Conservation (phyloP, 1,140 invertebrate species). For the Coptotermes formosanus region DNA sequence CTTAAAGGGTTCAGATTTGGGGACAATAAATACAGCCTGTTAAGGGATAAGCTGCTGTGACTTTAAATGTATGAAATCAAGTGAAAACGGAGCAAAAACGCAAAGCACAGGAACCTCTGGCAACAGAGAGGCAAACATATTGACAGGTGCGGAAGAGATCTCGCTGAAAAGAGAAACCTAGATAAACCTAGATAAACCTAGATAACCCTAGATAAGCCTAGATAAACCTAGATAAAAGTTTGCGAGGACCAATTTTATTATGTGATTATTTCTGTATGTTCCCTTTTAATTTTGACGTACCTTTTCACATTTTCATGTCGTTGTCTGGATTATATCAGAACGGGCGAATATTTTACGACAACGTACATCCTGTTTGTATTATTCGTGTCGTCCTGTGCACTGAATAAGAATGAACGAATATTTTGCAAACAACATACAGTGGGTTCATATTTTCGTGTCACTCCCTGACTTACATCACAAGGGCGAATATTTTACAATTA, state of each 20-base stretch:
- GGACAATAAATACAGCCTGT: background rate
- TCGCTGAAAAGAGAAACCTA: no score
- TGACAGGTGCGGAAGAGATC: background rate
- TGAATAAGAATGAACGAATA: no score
- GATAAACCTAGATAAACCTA: no score
- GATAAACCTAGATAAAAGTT: background rate
- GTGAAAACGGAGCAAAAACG: background rate
- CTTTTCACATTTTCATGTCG: background rate
- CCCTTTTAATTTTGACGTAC: background rate
- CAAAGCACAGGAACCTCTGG: background rate
- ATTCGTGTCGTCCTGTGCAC: no score
- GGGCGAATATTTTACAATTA: no score
- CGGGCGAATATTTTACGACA: background rate
- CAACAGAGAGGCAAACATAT: background rate
- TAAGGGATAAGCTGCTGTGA: background rate
- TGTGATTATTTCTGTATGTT: background rate
- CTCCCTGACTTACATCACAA: no score
- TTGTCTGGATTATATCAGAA: background rate
- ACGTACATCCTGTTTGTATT: background rate
- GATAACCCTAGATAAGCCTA: no score
- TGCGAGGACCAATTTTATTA: background rate
- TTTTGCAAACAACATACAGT: no score
- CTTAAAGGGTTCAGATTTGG: background rate
- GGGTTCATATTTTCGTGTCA: no score
- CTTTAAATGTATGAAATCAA: background rate